Evolutionary conservation across 2,113 vertebrate species (phyloP).

Genomic region (Anhinga anhinga): DNA sequence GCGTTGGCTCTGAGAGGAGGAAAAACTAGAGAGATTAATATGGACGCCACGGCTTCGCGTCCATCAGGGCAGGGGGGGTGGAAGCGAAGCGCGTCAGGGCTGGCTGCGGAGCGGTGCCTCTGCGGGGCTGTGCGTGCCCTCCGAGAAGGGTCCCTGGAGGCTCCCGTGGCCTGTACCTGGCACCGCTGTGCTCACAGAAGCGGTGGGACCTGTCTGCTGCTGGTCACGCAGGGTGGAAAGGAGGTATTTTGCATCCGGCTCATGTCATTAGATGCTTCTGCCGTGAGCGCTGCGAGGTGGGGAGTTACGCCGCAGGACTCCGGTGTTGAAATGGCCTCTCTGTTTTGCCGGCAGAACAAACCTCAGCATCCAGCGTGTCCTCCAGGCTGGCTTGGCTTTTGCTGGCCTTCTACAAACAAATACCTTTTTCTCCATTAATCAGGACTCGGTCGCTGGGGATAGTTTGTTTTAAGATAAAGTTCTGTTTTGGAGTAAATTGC

Average conservation of each 20-base stretch:
- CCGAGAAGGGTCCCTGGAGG: neutral
- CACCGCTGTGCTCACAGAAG: rapidly evolving
- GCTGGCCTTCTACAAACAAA: neutral
- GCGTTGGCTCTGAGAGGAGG: neutral
- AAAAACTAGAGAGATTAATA: neutral
- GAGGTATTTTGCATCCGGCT: neutral
- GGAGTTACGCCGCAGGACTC: neutral
- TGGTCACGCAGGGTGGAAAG: neutral
- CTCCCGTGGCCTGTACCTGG: neutral
- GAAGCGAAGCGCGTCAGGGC: rapidly evolving
- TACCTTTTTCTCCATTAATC: neutral
- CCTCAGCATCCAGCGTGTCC: neutral
- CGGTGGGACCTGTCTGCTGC: neutral
- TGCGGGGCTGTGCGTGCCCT: neutral
- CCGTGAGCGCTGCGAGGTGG: rapidly evolving
- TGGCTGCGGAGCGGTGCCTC: neutral
- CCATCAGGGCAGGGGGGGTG: neutral
- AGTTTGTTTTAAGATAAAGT: neutral
- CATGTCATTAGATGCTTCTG: rapidly evolving
- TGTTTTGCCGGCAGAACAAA: neutral
- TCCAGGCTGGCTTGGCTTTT: neutral
- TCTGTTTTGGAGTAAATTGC: constrained; percentile 22
- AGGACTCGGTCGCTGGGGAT: neutral
- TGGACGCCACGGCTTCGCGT: rapidly evolving
- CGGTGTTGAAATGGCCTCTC: neutral